Percentiles rank a stretch among this genome's conserved stretches.
Conservation (phyloP, 1,140 invertebrate genomes). For the Rhyzopertha dominica region DNA sequence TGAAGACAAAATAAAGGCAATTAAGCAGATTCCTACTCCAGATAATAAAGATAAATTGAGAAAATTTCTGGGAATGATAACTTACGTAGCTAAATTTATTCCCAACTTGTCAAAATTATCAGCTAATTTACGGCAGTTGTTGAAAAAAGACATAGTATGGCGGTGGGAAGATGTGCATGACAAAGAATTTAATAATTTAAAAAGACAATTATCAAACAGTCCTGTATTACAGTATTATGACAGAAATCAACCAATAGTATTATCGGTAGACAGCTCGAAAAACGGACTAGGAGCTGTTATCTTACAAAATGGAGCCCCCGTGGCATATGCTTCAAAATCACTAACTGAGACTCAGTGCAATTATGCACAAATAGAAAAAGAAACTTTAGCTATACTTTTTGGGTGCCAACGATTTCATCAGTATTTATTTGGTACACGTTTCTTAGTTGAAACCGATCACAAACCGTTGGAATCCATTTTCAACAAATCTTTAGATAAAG, state of each 20-base stretch:
- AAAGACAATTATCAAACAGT: too few species aligned
- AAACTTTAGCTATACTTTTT: slow-evolving; percentile 39
- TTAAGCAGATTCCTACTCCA: too few species aligned
- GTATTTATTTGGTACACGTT: slow-evolving; percentile 39
- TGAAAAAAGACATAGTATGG: too few species aligned
- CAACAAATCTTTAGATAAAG: slow-evolving; percentile 42
- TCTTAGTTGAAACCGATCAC: slow-evolving; percentile 30
- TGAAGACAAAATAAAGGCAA: too few species aligned
- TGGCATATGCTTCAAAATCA: slow-evolving; percentile 34
- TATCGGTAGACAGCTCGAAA: slow-evolving; percentile 16
- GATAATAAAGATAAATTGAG: too few species aligned
- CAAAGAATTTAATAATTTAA: too few species aligned
- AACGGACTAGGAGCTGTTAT: slow-evolving; percentile 32
- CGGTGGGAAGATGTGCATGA: too few species aligned
- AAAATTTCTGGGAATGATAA: too few species aligned
- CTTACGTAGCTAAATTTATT: too few species aligned
- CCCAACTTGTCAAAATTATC: too few species aligned
- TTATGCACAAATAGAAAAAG: slow-evolving; percentile 44
- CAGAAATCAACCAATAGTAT: background rate
- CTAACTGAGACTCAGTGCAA: slow-evolving; percentile 36
- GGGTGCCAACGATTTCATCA: slow-evolving; percentile 17
- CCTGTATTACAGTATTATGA: too few species aligned
- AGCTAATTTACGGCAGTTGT: too few species aligned
- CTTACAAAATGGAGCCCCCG: slow-evolving; percentile 27
- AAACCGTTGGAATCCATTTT: slow-evolving; percentile 44